phyloP scores from a whole-genome alignment of 2,113 vertebrate genomes.

The Platichthys flesus region DNA sequence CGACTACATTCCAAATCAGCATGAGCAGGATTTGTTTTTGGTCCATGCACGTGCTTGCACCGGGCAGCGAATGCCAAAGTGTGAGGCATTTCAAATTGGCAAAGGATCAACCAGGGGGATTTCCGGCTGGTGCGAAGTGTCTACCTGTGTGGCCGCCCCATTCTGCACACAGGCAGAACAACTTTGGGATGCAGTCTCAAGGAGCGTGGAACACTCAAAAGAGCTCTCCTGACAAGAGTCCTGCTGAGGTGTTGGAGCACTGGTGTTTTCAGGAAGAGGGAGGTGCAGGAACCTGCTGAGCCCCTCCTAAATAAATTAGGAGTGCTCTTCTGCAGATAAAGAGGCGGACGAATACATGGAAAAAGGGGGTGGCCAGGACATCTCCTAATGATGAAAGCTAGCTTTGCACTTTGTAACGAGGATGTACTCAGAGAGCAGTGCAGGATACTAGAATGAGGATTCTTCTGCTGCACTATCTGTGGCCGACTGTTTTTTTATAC shows the following conservation, averaged over 20 bases:
- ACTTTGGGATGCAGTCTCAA: conserved; percentile 8
- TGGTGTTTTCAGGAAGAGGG: conserved; percentile 35
- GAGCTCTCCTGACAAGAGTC: conserved; percentile 20
- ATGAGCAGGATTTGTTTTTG: conserved; percentile 14
- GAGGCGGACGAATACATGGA: neutral
- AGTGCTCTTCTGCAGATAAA: conserved; percentile 19
- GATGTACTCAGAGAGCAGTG: conserved; percentile 12
- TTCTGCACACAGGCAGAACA: neutral
- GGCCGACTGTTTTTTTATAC: too few species aligned
- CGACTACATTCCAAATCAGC: conserved; percentile 43
- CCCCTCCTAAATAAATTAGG: conserved; percentile 36
- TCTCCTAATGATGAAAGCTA: neutral
- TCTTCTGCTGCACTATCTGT: too few species aligned
- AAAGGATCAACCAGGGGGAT: neutral
- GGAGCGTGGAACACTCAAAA: conserved; percentile 18
- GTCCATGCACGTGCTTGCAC: neutral
- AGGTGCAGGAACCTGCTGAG: conserved; percentile 43
- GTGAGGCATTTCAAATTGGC: conserved; percentile 13
- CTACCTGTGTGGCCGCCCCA: neutral
- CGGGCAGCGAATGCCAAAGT: conserved; percentile 13
- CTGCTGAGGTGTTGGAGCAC: conserved; percentile 10
- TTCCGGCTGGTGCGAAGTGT: neutral
- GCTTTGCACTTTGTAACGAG: conserved; percentile 23
- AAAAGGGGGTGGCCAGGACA: neutral
- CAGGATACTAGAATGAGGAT: neutral